These are phyloP conservation scores for Azorinus chamasolen DNA, from an alignment of 2,888 invertebrate genomes.

Conservation along the genomic window DNA sequence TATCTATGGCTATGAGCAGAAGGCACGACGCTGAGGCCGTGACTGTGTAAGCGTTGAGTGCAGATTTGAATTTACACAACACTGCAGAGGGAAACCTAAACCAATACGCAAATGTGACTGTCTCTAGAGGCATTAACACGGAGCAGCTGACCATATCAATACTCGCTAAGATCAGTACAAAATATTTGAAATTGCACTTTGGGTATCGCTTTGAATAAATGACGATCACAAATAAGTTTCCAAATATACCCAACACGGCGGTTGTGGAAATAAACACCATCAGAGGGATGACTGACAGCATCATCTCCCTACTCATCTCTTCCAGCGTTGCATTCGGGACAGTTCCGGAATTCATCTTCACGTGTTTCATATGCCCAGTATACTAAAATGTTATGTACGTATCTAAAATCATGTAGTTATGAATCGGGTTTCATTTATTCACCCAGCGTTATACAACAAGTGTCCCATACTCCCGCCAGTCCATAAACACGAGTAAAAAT, in stretches of 20 bases:
- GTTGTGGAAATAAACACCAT: conserved; percentile 41
- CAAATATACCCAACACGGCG: conserved; percentile 40
- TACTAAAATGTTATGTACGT: too few relatives aligned
- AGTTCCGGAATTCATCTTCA: too few relatives aligned
- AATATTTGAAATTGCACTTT: conserved; percentile 60
- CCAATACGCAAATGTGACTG: conserved; percentile 52
- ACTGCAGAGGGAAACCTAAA: conserved; percentile 44
- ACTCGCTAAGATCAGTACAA: conserved; percentile 52
- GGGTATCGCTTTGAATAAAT: conserved; percentile 59
- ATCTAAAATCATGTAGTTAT: too few relatives aligned
- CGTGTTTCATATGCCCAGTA: too few relatives aligned
- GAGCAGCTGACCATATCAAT: conserved; percentile 51
- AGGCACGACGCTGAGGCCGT: conserved; percentile 43
- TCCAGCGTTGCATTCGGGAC: too few relatives aligned
- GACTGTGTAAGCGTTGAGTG: conserved; percentile 52
- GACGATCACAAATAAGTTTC: conserved; percentile 49
- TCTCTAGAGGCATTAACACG: conserved; percentile 59
- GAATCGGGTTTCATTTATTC: too few relatives aligned
- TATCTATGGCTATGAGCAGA: conserved; percentile 53
- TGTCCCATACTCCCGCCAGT: too few relatives aligned
- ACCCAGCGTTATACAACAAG: too few relatives aligned
- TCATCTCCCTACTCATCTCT: too few relatives aligned
- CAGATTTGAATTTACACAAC: conserved; percentile 59
- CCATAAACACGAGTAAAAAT: too few relatives aligned
- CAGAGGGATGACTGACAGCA: conserved; percentile 12